Evolutionary conservation across 2,797 vertebrate genomes (phyloP), one percentile per base, ranked within the genome.

Genomic region (Pyrocephalus nanus): DNA sequence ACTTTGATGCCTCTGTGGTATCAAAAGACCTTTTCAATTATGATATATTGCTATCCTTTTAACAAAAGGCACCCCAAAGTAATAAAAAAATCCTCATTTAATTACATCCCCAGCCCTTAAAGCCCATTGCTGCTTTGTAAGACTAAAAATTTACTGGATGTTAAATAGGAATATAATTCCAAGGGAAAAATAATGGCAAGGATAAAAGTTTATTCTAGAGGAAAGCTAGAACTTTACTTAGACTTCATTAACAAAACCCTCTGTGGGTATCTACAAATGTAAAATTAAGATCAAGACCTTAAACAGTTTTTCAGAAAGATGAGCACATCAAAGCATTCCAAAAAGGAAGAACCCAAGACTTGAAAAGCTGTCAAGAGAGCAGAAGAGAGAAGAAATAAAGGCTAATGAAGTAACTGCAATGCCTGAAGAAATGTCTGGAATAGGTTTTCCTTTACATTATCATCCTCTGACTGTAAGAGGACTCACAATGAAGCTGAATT

Each of bases 181-280:
- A 65, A 84, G 80, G 45, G 42, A 82, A 89, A 86, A 87, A 84
- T 82, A 80, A 34, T 10, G 70, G 9, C 87, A 82, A 67, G 65
- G 54, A 61, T 83, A 77, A 91, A 92, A 91, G 50, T 93, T 87
- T 54, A 42, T 72, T 92, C 67, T 73, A 54, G 57, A 93, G 90
- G 65, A 82, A 95, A 95, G 80, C 42, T 60, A 27, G 74, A 91
- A 89, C 36, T 88, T 82, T 64, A 14, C 69, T 88, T 60, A 82
- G 70, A 78, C 65, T 78, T 94, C 66, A 74, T 96, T 96, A 94
- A 84, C 43, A 91, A 96, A 94, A 81, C 53, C 45, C 64, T 88
- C 80, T 92, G 58, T 83, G 79, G 61, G 18, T 55, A 87, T 57
- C 50, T 70, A 85, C 43, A 83, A 88, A 94, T 23, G 71, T 91